Evolutionary conservation across 2,888 invertebrate genomes (phyloP).

Genomic region (Myopa testacea): DNA sequence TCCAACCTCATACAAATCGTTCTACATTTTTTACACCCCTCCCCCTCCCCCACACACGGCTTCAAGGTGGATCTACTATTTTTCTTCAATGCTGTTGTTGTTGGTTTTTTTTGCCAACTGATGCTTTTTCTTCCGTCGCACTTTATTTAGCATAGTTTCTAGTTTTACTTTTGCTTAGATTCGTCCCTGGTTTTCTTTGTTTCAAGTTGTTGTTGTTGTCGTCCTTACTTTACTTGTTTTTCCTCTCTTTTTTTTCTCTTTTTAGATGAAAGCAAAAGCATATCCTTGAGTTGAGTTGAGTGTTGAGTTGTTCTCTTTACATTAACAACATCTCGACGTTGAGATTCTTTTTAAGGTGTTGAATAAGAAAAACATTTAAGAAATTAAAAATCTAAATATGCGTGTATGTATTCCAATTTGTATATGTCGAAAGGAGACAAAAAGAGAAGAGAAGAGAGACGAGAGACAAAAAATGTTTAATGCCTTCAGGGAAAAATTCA

Average conservation of each 20-base stretch:
- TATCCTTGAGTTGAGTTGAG: constrained; percentile 17
- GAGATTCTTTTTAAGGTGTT: constrained; percentile 7
- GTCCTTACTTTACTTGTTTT: not conserved
- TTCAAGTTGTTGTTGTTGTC: not conserved
- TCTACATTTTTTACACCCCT: not conserved
- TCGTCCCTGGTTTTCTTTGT: not conserved
- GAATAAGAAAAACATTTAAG: constrained; percentile 14
- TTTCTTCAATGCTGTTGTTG: not conserved
- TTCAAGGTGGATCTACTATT: not conserved
- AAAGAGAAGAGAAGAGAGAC: not conserved
- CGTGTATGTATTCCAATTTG: not conserved
- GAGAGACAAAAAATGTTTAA: not conserved
- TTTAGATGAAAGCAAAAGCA: not conserved
- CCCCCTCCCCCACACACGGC: not conserved
- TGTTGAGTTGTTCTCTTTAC: constrained; percentile 27
- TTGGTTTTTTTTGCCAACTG: not conserved
- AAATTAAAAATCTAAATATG: constrained; percentile 6
- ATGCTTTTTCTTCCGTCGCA: not conserved
- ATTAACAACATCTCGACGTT: constrained; percentile 10
- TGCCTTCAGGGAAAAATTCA: not conserved
- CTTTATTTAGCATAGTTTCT: not conserved
- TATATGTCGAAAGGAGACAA: not conserved
- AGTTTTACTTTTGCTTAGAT: not conserved
- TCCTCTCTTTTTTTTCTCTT: not conserved
- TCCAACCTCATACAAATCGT: not conserved